Percentiles rank a stretch among this genome's conserved stretches.
These are phyloP conservation scores for Apaloderma vittatum DNA, from an alignment of 2,113 vertebrate species.

Conservation along the genomic window DNA sequence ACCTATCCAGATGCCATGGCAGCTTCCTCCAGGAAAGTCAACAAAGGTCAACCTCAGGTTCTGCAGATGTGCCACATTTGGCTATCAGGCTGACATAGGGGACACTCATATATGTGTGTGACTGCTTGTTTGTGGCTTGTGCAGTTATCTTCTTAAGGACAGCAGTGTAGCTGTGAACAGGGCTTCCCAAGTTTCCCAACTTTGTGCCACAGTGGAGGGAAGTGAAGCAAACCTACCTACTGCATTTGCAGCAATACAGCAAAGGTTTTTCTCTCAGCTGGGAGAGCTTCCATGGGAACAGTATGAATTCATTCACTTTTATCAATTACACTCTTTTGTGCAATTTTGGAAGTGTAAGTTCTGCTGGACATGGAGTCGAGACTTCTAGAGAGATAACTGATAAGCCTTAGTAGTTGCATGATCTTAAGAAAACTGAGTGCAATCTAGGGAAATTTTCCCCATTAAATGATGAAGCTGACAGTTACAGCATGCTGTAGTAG, in stretches of 20 bases:
- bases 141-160: neutral
- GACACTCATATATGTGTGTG: neutral
- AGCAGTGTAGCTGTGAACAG: neutral
- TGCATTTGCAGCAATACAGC: neutral
- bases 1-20: neutral
- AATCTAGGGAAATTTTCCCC: rapidly evolving
- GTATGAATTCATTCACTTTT: neutral
- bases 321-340: neutral
- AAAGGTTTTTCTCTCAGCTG: neutral
- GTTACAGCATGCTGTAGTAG: neutral
- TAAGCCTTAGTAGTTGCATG: neutral
- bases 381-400: neutral
- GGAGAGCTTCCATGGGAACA: neutral
- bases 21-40: neutral
- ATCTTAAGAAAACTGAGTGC: neutral
- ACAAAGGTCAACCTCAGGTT: neutral
- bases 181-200: no score
- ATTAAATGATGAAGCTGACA: neutral
- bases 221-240: neutral
- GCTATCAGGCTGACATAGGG: neutral
- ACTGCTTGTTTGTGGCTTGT: neutral
- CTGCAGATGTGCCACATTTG: neutral
- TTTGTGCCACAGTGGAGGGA: neutral
- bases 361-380: neutral
- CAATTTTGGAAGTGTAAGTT: neutral